Percentiles rank a stretch among this genome's conserved stretches.
Evolutionary conservation across 2,888 invertebrate genomes (phyloP).

Genomic region (Drosophila suboccidentalis): DNA sequence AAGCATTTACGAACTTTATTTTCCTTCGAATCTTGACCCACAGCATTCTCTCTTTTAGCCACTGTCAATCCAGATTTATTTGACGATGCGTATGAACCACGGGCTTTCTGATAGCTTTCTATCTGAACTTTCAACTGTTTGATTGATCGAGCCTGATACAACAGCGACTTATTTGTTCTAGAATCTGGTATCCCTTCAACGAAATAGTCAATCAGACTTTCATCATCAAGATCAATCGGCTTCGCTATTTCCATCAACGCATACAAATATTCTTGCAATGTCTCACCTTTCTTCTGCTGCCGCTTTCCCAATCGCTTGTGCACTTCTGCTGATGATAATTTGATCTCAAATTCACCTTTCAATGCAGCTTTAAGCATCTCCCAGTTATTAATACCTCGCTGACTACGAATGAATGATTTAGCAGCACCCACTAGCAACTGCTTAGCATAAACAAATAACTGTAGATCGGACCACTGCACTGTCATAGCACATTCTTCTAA

Average conservation of each 20-base stretch:
- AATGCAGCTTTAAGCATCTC: constrained; percentile 9
- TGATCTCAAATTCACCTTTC: constrained; percentile 7
- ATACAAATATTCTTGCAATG: constrained; percentile 24
- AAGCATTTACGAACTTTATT: constrained; percentile 9
- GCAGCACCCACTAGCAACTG: constrained; percentile 22
- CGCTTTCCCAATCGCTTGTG: constrained; percentile 4
- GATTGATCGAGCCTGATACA: not conserved
- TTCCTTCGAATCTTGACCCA: not conserved
- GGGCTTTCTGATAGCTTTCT: not conserved
- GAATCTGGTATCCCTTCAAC: constrained; percentile 7
- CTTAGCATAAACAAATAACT: constrained; percentile 27
- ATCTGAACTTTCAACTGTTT: constrained; percentile 17
- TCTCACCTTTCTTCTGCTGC: constrained; percentile 8
- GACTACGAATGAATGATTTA: constrained; percentile 10
- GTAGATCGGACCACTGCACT: constrained; percentile 30
- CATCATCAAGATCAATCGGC: constrained; percentile 9
- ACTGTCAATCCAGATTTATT: not conserved
- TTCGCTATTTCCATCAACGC: constrained; percentile 23
- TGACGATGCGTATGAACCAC: not conserved
- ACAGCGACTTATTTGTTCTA: constrained; percentile 3
- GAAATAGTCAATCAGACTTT: constrained; percentile 10
- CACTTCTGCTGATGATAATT: constrained; percentile 18
- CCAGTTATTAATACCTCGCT: constrained; percentile 8
- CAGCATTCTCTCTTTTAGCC: not conserved
- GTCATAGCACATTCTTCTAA: constrained; percentile 29